Evolutionary conservation across 2,113 vertebrate genomes (phyloP).

Genomic region (Ursus arctos): DNA sequence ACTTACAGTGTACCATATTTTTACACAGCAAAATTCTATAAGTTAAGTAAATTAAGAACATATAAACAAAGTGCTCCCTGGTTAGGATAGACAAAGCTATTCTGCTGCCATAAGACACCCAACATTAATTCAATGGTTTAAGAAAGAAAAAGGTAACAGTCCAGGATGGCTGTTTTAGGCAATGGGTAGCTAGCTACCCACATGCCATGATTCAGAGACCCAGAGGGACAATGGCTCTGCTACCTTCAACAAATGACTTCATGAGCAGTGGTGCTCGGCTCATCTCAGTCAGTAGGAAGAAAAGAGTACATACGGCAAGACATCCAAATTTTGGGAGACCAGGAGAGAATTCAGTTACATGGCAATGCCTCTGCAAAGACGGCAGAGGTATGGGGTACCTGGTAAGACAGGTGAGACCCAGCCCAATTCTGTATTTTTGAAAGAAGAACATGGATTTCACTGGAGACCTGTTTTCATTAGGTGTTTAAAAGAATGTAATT

Average conservation of each 20-base stretch:
- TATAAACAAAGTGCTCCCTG: background rate
- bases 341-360: background rate
- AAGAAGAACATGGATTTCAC: background rate
- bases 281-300: background rate
- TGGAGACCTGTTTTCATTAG: background rate
- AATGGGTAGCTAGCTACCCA: background rate
- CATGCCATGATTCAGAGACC: background rate
- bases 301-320: background rate
- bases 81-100: background rate
- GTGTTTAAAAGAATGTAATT: background rate
- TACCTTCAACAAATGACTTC: background rate
- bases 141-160: background rate
- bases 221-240: background rate
- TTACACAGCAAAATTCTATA: background rate
- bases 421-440: background rate
- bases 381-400: background rate
- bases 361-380: background rate
- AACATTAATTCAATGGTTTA: background rate
- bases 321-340: no score
- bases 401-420: background rate
- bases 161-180: background rate
- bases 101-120: background rate
- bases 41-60: constrained; percentile 31
- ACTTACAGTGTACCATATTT: background rate
- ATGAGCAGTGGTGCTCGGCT: background rate